phyloP scores from a whole-genome alignment of 92 coral and sea anemone species.

The Ricordea florida region DNA sequence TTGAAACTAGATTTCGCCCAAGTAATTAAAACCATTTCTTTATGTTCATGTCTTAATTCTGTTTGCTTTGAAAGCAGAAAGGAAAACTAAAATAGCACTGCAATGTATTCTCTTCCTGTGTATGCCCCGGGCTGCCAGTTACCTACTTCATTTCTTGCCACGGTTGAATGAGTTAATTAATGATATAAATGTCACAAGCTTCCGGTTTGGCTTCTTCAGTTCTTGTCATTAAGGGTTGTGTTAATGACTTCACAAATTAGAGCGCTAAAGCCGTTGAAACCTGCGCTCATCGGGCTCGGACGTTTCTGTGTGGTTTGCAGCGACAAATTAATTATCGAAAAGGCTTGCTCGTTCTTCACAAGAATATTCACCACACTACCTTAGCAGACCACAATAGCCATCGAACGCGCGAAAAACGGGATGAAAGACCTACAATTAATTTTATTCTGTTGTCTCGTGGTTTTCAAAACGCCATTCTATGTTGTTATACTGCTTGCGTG shows the following conservation, averaged over 20 bases:
- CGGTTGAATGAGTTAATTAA: slow-evolving; percentile 71
- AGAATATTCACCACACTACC: neutral
- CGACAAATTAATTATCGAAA: slow-evolving; percentile 7
- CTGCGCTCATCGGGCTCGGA: neutral
- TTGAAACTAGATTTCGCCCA: slow-evolving; percentile 28
- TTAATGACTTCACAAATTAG: slow-evolving; percentile 77
- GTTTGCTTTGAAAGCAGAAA: slow-evolving; percentile 73
- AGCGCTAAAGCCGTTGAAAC: slow-evolving; percentile 31
- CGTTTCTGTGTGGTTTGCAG: slow-evolving; percentile 33
- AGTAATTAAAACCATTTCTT: slow-evolving; percentile 68
- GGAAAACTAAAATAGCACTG: slow-evolving; percentile 73
- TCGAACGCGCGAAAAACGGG: neutral
- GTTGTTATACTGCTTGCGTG: slow-evolving; percentile 28
- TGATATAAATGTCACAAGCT: slow-evolving; percentile 71
- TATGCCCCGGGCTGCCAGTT: slow-evolving; percentile 36
- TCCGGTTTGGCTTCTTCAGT: slow-evolving; percentile 69
- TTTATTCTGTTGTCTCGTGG: neutral
- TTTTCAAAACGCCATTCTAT: neutral
- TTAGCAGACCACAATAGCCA: neutral
- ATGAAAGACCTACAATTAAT: neutral
- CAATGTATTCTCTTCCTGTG: slow-evolving; percentile 85
- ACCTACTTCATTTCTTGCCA: slow-evolving; percentile 54
- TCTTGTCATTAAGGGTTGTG: slow-evolving; percentile 31
- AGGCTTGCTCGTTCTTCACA: neutral
- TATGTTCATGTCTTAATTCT: slow-evolving; percentile 59